Percentiles rank a stretch among this genome's conserved stretches.
phyloP scores from a whole-genome alignment of 2,113 vertebrate species.

The Cranoglanis bouderius region DNA sequence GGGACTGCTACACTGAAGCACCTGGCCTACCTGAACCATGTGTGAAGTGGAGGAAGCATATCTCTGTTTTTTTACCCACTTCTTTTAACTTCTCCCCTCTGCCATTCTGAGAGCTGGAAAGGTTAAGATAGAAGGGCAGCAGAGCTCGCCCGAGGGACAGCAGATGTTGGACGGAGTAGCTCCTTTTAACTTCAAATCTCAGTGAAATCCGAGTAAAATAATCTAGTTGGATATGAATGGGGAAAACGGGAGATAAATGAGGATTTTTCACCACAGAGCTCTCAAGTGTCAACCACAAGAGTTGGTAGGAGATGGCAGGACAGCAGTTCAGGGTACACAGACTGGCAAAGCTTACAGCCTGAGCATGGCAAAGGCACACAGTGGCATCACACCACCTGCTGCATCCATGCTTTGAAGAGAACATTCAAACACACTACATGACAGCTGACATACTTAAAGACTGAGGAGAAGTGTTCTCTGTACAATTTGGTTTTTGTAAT shows the following conservation, averaged over 20 bases:
- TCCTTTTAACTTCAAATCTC: constrained; percentile 50
- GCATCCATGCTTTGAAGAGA: constrained; percentile 7
- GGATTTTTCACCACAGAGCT: constrained; percentile 33
- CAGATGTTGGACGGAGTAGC: constrained; percentile 64
- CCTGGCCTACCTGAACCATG: constrained; percentile 63
- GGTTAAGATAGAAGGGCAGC: constrained; percentile 41
- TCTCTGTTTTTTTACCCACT: constrained; percentile 44
- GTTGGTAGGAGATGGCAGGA: not conserved
- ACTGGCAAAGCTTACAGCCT: not conserved
- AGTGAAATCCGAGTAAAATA: constrained; percentile 68
- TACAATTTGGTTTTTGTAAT: constrained; percentile 1
- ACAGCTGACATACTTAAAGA: constrained; percentile 45
- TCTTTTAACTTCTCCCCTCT: constrained; percentile 52
- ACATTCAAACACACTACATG: constrained; percentile 20
- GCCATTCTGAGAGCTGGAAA: constrained; percentile 46
- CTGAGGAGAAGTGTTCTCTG: not conserved
- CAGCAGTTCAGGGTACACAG: not conserved
- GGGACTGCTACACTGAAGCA: constrained; percentile 54
- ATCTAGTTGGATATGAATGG: constrained; percentile 60
- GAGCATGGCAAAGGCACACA: not conserved
- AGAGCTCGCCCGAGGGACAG: constrained; percentile 42
- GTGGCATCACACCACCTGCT: constrained; percentile 50
- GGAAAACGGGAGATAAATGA: constrained; percentile 22
- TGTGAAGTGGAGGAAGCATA: constrained; percentile 34
- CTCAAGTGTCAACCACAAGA: constrained; percentile 47